Evolutionary conservation across 2,797 vertebrate species (phyloP).

Genomic region (Pantherophis vulpinus): DNA sequence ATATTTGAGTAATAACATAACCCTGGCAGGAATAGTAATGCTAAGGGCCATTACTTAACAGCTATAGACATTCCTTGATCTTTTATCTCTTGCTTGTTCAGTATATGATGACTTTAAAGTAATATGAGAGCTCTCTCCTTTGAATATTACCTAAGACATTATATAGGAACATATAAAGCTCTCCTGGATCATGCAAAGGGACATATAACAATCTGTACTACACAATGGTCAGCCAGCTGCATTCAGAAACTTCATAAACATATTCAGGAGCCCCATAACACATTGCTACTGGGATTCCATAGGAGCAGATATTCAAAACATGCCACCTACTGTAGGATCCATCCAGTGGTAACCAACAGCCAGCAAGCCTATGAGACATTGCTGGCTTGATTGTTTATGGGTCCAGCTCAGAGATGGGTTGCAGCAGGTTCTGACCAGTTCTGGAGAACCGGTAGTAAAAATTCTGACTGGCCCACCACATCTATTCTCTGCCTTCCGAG

Average conservation of each 20-base stretch:
- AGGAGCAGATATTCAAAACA: not conserved
- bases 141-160: not conserved
- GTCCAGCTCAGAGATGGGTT: not conserved
- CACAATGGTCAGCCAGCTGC: not conserved
- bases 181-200: not conserved
- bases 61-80: not conserved
- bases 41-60: accelerated
- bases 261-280: not conserved
- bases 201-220: not conserved
- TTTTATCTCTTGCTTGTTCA: not conserved
- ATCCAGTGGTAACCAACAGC: not conserved
- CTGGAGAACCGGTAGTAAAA: too few species aligned
- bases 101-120: not conserved
- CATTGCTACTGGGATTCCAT: not conserved
- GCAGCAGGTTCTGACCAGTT: too few species aligned
- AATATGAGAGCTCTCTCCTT: not conserved
- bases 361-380: not conserved
- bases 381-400: not conserved
- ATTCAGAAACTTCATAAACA: not conserved
- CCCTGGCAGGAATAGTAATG: not conserved
- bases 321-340: too few species aligned
- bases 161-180: not conserved
- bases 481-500: too few species aligned
- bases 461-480: too few species aligned
- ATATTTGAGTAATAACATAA: not conserved